Percentiles rank a stretch among this genome's conserved stretches.
phyloP scores from a whole-genome alignment of 2,888 invertebrate genomes.

The Aspidiotus rigidus region DNA sequence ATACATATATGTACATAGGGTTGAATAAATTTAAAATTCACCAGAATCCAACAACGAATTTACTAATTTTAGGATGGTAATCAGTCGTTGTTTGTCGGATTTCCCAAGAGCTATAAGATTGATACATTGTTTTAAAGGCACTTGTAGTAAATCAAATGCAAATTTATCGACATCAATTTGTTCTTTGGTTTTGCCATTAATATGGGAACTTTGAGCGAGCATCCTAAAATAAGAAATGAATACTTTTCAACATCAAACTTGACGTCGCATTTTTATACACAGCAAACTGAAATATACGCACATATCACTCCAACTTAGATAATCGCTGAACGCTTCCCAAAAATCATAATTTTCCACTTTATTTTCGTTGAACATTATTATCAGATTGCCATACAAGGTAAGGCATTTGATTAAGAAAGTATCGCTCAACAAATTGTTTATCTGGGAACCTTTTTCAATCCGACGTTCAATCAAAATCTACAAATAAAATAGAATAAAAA shows the following conservation, averaged over 20 bases:
- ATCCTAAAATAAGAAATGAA: not conserved
- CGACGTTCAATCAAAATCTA: constrained; percentile 17
- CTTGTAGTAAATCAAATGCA: constrained; percentile 3
- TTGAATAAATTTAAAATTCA: not conserved
- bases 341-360: constrained; percentile 21
- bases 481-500: not conserved
- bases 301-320: constrained; percentile 18
- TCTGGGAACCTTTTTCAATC: constrained; percentile 12
- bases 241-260: not conserved
- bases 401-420: constrained; percentile 5
- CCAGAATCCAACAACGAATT: constrained; percentile 9
- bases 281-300: not conserved
- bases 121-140: constrained; percentile 13
- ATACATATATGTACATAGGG: too few species aligned
- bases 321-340: constrained; percentile 11
- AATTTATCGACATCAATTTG: not conserved
- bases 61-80: constrained; percentile 6
- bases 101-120: constrained; percentile 18
- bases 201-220: not conserved
- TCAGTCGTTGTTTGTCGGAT: constrained; percentile 17
- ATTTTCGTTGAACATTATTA: constrained; percentile 20
- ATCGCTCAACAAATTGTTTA: constrained; percentile 10
- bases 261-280: not conserved
- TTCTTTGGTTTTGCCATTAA: not conserved
- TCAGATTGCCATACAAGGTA: constrained; percentile 14